These are phyloP conservation scores for Melinaea marsaeus DNA, from an alignment of 2,888 invertebrate species.

Conservation along the genomic window DNA sequence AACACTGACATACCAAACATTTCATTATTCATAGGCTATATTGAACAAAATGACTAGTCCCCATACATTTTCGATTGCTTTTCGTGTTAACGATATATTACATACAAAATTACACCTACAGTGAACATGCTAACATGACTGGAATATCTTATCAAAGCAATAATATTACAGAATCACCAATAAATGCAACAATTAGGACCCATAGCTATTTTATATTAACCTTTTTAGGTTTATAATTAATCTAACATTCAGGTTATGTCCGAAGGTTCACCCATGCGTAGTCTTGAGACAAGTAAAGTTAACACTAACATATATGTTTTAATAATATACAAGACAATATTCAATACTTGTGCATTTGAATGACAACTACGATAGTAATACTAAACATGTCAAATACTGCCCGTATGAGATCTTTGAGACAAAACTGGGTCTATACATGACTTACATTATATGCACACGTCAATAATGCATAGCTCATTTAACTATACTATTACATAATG, in stretches of 20 bases:
- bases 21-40: constrained; percentile 19
- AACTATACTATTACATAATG: no score
- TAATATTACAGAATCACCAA: constrained; percentile 16
- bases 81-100: constrained; percentile 12
- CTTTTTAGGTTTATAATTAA: background rate
- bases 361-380: constrained; percentile 10
- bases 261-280: background rate
- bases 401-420: constrained; percentile 20
- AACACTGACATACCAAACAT: constrained; percentile 20
- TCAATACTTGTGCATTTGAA: background rate
- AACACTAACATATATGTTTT: background rate
- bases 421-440: background rate
- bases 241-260: background rate
- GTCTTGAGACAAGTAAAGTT: background rate
- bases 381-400: constrained; percentile 24
- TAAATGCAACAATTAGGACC: constrained; percentile 31
- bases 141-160: constrained; percentile 1
- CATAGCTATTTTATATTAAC: background rate
- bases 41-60: constrained; percentile 26
- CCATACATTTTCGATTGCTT: constrained; percentile 18
- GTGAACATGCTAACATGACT: background rate
- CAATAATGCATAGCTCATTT: no score
- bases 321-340: background rate
- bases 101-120: constrained; percentile 3
- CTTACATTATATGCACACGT: background rate